These are phyloP conservation scores for Ursus arctos DNA, from an alignment of 2,113 vertebrate genomes.

Conservation along the genomic window DNA sequence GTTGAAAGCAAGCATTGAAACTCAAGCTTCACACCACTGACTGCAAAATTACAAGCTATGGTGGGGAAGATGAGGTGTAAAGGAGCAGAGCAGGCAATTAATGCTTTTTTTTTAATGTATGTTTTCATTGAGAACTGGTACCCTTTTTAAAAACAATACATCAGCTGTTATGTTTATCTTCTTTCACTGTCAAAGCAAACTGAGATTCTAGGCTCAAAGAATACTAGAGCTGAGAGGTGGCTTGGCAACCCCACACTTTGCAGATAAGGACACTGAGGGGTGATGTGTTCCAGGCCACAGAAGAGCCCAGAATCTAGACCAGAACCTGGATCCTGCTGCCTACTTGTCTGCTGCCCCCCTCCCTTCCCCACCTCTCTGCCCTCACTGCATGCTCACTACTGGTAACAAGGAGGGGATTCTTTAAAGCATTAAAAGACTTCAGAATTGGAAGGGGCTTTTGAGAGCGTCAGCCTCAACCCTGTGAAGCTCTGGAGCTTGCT, in stretches of 20 bases:
- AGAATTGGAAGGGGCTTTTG: neutral
- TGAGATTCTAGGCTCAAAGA: neutral
- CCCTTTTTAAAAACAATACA: conserved; percentile 55
- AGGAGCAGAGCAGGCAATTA: neutral
- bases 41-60: neutral
- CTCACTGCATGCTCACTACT: neutral
- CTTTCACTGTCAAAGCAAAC: neutral
- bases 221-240: neutral
- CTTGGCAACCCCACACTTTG: neutral
- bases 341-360: neutral
- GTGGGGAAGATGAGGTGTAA: conserved; percentile 40
- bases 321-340: neutral
- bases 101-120: conserved; percentile 56
- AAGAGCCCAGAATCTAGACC: neutral
- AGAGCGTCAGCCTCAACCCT: neutral
- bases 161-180: neutral
- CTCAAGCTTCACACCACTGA: neutral
- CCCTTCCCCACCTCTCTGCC: neutral
- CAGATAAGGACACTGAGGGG: neutral
- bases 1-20: conserved; percentile 42
- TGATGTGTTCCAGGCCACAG: neutral
- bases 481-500: neutral
- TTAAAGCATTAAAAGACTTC: neutral
- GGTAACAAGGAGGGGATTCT: neutral
- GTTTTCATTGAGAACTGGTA: conserved; percentile 68